Percentiles rank a stretch among this genome's conserved stretches.
Conservation (phyloP, 35 echinoderm and acorn worm species). For the Apostichopus californicus region DNA sequence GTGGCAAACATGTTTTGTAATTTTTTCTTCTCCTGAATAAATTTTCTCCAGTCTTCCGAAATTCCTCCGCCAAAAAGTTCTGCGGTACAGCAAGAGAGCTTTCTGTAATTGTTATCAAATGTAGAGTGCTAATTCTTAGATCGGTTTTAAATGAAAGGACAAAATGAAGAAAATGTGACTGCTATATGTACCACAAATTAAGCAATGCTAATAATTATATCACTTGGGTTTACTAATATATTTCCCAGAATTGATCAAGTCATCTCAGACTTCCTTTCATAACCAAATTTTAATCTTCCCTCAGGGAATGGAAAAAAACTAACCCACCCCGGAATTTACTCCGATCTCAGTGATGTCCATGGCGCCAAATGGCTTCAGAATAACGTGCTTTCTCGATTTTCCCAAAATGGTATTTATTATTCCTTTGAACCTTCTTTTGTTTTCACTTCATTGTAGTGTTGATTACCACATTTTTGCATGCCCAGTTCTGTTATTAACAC, state of each 20-base stretch:
- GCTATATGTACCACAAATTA: too few species aligned
- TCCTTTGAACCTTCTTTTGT: background rate
- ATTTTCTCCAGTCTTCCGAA: too few species aligned
- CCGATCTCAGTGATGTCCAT: slow-evolving; percentile 53
- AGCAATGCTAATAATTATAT: background rate
- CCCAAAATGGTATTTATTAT: slow-evolving; percentile 66
- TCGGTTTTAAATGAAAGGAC: too few species aligned
- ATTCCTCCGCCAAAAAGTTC: too few species aligned
- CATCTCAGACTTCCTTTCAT: background rate
- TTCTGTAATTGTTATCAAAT: too few species aligned
- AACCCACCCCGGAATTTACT: slow-evolving; percentile 58
- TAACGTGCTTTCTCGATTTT: slow-evolving; percentile 56
- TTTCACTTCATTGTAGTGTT: background rate
- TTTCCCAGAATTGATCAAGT: background rate
- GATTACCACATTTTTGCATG: slow-evolving; percentile 4
- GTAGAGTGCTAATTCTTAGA: too few species aligned
- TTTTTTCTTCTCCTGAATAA: too few species aligned
- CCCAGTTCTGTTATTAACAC: background rate
- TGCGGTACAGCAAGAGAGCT: too few species aligned
- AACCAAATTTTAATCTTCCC: slow-evolving; percentile 53
- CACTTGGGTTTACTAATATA: background rate
- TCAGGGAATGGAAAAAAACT: slow-evolving; percentile 64
- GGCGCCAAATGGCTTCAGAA: slow-evolving; percentile 63
- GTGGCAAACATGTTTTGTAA: too few species aligned
- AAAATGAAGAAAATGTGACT: too few species aligned